Evolutionary conservation across 2,797 vertebrate species (phyloP).

Genomic region (Myotis findleyi): DNA sequence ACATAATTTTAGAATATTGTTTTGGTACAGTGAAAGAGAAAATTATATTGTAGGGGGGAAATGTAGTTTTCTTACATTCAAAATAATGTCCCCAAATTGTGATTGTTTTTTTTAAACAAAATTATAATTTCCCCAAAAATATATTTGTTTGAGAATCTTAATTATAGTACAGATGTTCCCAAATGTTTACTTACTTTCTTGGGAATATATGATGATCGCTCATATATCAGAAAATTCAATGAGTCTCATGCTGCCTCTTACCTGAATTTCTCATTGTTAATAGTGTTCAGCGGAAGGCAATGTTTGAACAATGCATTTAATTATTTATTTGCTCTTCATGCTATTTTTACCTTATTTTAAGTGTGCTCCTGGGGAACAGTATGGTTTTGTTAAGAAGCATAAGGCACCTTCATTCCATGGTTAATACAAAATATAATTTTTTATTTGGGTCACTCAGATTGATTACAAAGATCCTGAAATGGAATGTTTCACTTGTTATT

Average conservation of each 20-base stretch:
- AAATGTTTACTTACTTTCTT: constrained; percentile 13
- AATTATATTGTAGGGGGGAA: not conserved
- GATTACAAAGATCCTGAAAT: not conserved
- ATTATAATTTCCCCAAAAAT: not conserved
- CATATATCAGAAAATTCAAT: not conserved
- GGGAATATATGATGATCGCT: not conserved
- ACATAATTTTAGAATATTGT: not conserved
- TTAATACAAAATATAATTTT: not conserved
- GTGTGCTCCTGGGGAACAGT: not conserved
- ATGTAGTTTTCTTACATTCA: not conserved
- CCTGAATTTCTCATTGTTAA: not conserved
- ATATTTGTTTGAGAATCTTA: not conserved
- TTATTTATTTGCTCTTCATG: not conserved
- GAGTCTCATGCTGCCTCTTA: not conserved
- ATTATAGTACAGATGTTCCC: not conserved
- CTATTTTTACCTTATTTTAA: constrained; percentile 27
- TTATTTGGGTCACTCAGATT: not conserved
- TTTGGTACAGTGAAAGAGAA: not conserved
- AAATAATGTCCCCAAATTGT: not conserved
- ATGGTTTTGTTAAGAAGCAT: constrained; percentile 1
- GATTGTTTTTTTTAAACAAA: not conserved
- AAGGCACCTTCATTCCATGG: not conserved
- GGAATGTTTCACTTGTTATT: not conserved
- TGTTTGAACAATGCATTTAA: constrained; percentile 27
- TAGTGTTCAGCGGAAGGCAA: constrained; percentile 44